Conservation (phyloP, 2,888 invertebrate genomes). For the Hartigia nigra region DNA sequence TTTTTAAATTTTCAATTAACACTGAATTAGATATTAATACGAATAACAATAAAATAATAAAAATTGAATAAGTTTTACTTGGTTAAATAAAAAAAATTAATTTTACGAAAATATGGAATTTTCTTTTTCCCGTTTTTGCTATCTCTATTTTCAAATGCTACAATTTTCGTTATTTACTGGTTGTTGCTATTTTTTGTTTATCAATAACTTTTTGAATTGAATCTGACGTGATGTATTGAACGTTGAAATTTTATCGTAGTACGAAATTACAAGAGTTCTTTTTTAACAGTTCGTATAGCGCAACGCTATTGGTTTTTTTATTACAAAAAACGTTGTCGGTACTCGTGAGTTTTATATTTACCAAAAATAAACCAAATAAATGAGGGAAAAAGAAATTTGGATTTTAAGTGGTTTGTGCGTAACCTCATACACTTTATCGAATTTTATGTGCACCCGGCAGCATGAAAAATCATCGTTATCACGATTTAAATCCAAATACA, state of each 20-base stretch:
- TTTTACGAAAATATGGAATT: too few species aligned
- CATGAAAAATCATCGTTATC: background rate
- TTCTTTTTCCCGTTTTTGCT: too few species aligned
- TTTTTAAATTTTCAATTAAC: too few species aligned
- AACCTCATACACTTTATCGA: background rate
- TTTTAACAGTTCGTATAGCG: background rate
- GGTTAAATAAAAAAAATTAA: too few species aligned
- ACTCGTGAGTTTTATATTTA: background rate
- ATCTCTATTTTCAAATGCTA: too few species aligned
- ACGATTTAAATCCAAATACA: background rate
- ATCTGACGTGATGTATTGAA: background rate
- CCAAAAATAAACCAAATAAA: background rate
- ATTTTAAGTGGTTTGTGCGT: background rate
- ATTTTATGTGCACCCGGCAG: background rate
- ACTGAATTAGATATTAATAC: too few species aligned
- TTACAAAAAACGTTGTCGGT: background rate
- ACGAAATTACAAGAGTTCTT: too few species aligned
- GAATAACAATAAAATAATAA: too few species aligned
- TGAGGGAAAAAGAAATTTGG: background rate
- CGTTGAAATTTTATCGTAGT: too few species aligned
- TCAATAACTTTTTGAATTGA: background rate
- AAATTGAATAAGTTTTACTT: too few species aligned
- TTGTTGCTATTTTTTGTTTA: background rate
- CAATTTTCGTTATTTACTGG: background rate
- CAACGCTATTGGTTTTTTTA: background rate